These are phyloP conservation scores for Rhynchonycteris naso DNA, from an alignment of 2,797 vertebrate species.

Conservation along the genomic window DNA sequence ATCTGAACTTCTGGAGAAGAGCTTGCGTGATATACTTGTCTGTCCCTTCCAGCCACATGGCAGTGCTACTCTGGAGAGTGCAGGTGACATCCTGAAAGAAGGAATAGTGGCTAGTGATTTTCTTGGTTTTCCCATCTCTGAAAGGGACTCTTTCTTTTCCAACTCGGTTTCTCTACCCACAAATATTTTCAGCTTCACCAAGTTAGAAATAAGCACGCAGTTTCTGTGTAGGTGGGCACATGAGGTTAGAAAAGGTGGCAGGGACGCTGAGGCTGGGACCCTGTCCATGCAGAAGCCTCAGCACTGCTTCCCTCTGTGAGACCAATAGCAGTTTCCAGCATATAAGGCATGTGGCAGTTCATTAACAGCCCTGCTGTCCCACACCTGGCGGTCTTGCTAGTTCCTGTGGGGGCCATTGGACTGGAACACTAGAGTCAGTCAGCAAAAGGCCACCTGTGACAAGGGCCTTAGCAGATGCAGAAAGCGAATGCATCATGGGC, in stretches of 20 bases:
- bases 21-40: background rate
- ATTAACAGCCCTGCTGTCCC: background rate
- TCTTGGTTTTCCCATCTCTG: background rate
- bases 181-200: background rate
- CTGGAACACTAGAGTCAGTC: slow-evolving; percentile 11
- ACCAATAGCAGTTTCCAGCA: slow-evolving; percentile 15
- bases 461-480: slow-evolving; percentile 22
- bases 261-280: background rate
- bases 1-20: background rate
- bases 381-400: slow-evolving; percentile 42
- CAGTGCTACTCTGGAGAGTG: background rate
- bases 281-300: background rate
- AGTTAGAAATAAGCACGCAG: background rate
- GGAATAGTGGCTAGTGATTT: background rate
- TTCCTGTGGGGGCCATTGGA: background rate
- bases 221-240: background rate
- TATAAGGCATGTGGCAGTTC: background rate
- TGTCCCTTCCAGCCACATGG: background rate
- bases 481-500: background rate
- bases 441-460: slow-evolving; percentile 64
- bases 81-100: background rate
- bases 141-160: background rate
- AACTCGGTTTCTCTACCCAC: background rate
- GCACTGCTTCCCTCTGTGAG: background rate
- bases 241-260: background rate